Conservation (phyloP, 1,140 invertebrate genomes). For the Drosophila kanapiae region DNA sequence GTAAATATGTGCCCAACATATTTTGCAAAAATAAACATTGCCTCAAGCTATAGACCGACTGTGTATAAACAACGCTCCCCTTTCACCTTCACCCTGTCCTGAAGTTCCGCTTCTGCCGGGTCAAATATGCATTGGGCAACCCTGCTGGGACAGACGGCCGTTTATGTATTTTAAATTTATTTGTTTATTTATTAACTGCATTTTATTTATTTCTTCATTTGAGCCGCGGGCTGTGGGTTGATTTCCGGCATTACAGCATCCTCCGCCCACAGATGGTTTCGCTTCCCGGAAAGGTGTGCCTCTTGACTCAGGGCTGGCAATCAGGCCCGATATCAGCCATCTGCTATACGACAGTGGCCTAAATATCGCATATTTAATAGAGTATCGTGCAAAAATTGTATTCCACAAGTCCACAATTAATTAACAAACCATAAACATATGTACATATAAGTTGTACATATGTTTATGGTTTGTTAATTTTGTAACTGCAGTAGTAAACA, state of each 20-base stretch:
- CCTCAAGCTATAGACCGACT: conserved; percentile 55
- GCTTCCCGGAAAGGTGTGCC: conserved; percentile 21
- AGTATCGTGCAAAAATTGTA: too few species aligned
- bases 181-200: conserved; percentile 83
- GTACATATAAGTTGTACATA: too few species aligned
- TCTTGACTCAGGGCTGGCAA: conserved; percentile 7
- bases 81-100: conserved; percentile 36
- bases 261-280: background rate
- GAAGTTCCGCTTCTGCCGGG: conserved; percentile 28
- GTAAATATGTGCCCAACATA: conserved; percentile 80
- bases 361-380: background rate
- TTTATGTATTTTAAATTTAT: conserved; percentile 78
- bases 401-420: background rate
- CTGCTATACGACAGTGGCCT: background rate
- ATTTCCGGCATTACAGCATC: conserved; percentile 21
- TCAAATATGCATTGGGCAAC: conserved; percentile 57
- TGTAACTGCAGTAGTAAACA: too few species aligned
- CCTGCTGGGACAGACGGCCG: conserved; percentile 13
- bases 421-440: too few species aligned
- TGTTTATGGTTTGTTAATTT: too few species aligned
- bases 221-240: conserved; percentile 55
- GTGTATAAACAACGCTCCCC: conserved; percentile 50
- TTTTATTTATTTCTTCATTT: conserved; percentile 66
- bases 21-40: conserved; percentile 81
- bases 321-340: background rate